Evolutionary conservation across 2,113 vertebrate genomes (phyloP), one percentile per base, ranked within the genome.

Genomic region (Cheirogaleus medius): DNA sequence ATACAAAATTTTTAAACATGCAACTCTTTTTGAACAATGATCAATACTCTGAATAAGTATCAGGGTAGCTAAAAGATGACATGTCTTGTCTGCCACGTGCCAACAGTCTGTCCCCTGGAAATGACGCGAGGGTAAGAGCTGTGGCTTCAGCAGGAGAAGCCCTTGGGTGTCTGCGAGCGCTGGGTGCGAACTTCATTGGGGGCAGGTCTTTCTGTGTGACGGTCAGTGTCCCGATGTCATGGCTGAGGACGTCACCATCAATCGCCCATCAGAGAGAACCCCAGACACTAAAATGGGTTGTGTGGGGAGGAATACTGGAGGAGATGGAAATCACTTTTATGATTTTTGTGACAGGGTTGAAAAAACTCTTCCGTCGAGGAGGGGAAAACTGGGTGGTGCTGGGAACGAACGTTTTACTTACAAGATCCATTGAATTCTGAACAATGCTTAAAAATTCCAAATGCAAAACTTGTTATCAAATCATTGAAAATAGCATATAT

Each of bases 381-480:
- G 15, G 58, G 37, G 34, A 13, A 11, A 21, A 54, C 1, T 25
- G 69, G 47, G 37, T 66, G 42, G 47, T 29, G 44, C 39, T 42
- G 54, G 56, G 42, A 37, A 64, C 49, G 47, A 21, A 93, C 58
- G 69, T 56, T 83, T 77, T 42, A 89, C 78, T 63, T 82, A 96
- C 74, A 94, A 95, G 97, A 93, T 89, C 90, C 87, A 97, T 93
- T 96, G 95, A 98, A 58, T 81, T 87, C 88, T 83, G 68, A 97
- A 93, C 49, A 87, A 92, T 94, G 84, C 95, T 96, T 97, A 73
- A 97, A 98, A 98, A 98, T 97, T 29, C 56, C 96, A 97, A 97
- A 94, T 89, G 93, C 80, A 98, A 98, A 98, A 97, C 90, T 97
- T 98, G 98, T 98, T 98, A 98, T 97, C 90, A 97, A 96, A 98